Base-by-base conservation (phyloP, 53 echinoderm and acorn worm genomes). In the Hippasteria phrygiana region DNA sequence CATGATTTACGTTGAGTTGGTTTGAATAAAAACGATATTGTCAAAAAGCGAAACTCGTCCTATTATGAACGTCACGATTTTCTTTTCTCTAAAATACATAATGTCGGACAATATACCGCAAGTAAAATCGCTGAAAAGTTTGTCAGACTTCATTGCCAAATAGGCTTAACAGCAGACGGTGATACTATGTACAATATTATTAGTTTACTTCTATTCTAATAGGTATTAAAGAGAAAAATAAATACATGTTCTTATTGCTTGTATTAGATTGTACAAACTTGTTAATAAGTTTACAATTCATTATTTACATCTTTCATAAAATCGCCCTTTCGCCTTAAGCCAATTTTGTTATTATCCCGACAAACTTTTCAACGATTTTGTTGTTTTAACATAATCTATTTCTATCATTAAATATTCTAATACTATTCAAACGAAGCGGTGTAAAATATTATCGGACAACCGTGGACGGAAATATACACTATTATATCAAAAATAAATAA, bases 181-280 rank as follows among this genome's bases (percentile, higher is more conserved):
- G 71, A 22, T n/a, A 51, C 71, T 53, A 71, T 85, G 20, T 84
- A 84, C 69, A 71, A 71, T 53, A 70, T 38, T 67, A 47, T 5
- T 50, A 69, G 84, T 69, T 48, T 14, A 51, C 47, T 36, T 36
- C 71, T 71, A 53, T 11, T 28, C 81, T 80, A 64, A 3, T 13
- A 16, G 28, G n/a, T n/a, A n/a, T n/a, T n/a, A 18, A 43, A 20
- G 66, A 26, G 70, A 69, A 67, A 70, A 70, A 84, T 78, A 83
- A 84, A 84, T 84, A 84, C 51, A 84, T 12, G 18, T 53, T 70
- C 64, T 69, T 69, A 69, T 84, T 84, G 70, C 70, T 48, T 84
- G 84, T 78, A 56, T 38, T 84, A 70, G 70, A 48, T 48, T 84
- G 84, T 78, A 78, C 78, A 78, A 78, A 78, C 56, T 78, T 80